These are phyloP conservation scores for Amazona ochrocephala DNA, from an alignment of 2,797 vertebrate species.

Conservation along the genomic window DNA sequence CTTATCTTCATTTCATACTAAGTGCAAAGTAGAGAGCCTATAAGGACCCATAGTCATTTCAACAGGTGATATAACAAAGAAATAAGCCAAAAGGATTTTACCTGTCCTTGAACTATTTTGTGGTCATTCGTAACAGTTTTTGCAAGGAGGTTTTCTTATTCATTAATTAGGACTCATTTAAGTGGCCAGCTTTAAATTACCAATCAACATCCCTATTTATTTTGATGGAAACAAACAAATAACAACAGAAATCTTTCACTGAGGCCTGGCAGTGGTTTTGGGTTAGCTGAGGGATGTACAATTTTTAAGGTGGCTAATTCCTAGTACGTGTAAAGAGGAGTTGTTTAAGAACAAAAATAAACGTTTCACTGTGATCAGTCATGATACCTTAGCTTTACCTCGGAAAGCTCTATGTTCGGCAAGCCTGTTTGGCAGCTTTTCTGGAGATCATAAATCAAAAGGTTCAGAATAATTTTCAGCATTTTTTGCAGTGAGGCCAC, in stretches of 20 bases:
- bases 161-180: neutral
- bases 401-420: neutral
- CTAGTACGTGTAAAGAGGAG: neutral
- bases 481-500: neutral
- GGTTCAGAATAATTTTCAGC: neutral
- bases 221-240: neutral
- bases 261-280: neutral
- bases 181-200: neutral
- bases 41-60: neutral
- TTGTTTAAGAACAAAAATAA: neutral
- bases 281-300: neutral
- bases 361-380: neutral
- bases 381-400: neutral
- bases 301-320: neutral
- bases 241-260: rapidly evolving
- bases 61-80: neutral
- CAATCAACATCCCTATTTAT: neutral
- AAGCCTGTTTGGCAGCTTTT: constrained; percentile 17
- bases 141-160: neutral
- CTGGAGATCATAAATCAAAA: constrained; percentile 37
- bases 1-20: neutral
- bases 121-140: neutral
- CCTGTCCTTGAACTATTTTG: neutral
- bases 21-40: neutral
- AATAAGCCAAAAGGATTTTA: neutral